Evolutionary conservation across 92 coral and sea anemone genomes (phyloP), one percentile per base, ranked within the genome.

Genomic region (Pocillopora meandrina): DNA sequence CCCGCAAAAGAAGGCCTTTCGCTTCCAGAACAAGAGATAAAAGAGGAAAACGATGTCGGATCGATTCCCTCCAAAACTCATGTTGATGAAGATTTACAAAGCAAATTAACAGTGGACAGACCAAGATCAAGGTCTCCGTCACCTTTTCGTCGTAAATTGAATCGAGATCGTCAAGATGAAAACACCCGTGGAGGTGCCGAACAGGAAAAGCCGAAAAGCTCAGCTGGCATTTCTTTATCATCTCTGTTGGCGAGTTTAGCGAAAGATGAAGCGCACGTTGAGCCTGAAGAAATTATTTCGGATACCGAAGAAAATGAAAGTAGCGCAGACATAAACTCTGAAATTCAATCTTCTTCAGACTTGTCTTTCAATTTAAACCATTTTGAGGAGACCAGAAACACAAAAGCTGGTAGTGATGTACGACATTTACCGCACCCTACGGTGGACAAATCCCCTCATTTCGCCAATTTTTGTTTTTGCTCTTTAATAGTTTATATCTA

Each of bases 191-290:
- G 80, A 52, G 72, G 80, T 81, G 85, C 71, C 52, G 81, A 35
- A 68, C 73, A 83, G 18, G 88, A 84, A 9, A 77, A 76, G 55
- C 56, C 83, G 7, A 76, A 65, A 56, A 47, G 56, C 66, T 31
- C 76, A 70, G 69, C 88, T 13, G 92, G 93, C 15, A 92, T 94
- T 58, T 92, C 98, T 34, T 78, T 94, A 36, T 94, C 98, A 12
- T 94, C 98, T 62, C 86, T 94, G 20, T 77, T 94, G 57, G 98
- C 98, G 56, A 89, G 93, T 61, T 89, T 87, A 69, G 93, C 92
- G 63, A 93, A 90, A 82, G 89, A 94, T 10, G 95, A 92, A 33
- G 92, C 56, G 2, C 93, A 89, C 19, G 57, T 64, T 14, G 95
- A 87, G 31, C 49, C 21, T 23, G 90, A 91, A 87, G 86, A 82